These are phyloP conservation scores for Hozukius guyotensis DNA, from an alignment of 2,797 vertebrate genomes.

Conservation along the genomic window DNA sequence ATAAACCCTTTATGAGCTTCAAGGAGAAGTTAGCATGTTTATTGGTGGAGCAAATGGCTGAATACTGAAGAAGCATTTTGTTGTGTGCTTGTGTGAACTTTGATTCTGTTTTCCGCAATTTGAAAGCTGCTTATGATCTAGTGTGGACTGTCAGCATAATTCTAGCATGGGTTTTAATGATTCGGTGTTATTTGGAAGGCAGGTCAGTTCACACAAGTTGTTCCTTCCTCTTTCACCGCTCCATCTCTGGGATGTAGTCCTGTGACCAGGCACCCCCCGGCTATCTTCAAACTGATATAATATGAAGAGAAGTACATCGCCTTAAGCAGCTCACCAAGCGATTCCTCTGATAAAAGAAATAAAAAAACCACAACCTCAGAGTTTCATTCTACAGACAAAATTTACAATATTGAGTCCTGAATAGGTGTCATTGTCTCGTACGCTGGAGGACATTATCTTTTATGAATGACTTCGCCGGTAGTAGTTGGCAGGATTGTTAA, in stretches of 20 bases:
- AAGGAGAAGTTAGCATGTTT: conserved; percentile 23
- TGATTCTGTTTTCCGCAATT: neutral
- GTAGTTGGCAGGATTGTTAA: conserved; percentile 3
- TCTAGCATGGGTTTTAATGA: neutral
- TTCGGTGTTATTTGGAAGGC: neutral
- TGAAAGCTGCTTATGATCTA: neutral
- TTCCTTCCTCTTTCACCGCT: neutral
- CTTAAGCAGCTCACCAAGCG: neutral
- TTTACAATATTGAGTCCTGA: neutral
- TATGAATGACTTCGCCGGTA: neutral
- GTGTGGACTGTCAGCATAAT: neutral
- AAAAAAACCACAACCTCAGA: neutral
- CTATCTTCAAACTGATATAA: neutral
- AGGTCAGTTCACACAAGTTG: neutral
- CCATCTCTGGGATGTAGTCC: neutral
- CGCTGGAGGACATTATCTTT: conserved; percentile 4
- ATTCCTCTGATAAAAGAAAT: conserved; percentile 13
- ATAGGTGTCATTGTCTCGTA: neutral
- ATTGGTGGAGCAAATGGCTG: neutral
- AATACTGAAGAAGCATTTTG: neutral
- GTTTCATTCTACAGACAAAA: neutral
- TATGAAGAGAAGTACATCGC: neutral
- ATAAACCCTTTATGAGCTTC: conserved; percentile 52
- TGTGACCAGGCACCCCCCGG: neutral
- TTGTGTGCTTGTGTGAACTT: neutral